Percentiles rank a stretch among this genome's conserved stretches.
Conservation (phyloP, 2,888 invertebrate genomes). For the Xestia sexstrigata region DNA sequence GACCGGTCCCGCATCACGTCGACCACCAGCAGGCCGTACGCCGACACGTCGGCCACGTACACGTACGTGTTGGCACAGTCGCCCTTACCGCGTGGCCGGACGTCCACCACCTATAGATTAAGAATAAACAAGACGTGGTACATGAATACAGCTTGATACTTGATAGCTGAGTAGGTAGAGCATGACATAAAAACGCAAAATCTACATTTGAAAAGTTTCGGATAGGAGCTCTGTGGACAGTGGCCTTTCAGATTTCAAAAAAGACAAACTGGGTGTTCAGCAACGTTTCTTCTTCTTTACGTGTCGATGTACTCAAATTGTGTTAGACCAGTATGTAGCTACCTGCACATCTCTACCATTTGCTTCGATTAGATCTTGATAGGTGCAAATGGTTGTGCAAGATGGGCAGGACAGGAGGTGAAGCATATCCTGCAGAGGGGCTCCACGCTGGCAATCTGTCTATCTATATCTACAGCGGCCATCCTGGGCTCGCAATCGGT, state of each 20-base stretch:
- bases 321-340: no score
- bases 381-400: no score
- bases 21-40: slow-evolving; percentile 92
- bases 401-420: no score
- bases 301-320: no score
- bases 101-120: slow-evolving; percentile 89
- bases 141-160: neutral
- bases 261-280: neutral
- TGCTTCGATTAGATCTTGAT: no score
- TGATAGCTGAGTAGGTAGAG: neutral
- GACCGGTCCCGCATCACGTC: slow-evolving; percentile 89
- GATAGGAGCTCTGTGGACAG: neutral
- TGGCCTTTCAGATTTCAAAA: neutral
- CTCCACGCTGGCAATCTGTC: no score
- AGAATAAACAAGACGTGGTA: neutral
- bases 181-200: neutral
- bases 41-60: slow-evolving; percentile 93
- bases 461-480: no score
- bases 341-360: no score
- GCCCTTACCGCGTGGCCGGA: slow-evolving; percentile 82
- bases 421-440: no score
- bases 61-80: slow-evolving; percentile 92
- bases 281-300: neutral
- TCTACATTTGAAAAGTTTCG: neutral
- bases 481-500: no score